Evolutionary conservation across 2,888 invertebrate genomes (phyloP), one percentile per base, ranked within the genome.

Genomic region (Pteria penguin): DNA sequence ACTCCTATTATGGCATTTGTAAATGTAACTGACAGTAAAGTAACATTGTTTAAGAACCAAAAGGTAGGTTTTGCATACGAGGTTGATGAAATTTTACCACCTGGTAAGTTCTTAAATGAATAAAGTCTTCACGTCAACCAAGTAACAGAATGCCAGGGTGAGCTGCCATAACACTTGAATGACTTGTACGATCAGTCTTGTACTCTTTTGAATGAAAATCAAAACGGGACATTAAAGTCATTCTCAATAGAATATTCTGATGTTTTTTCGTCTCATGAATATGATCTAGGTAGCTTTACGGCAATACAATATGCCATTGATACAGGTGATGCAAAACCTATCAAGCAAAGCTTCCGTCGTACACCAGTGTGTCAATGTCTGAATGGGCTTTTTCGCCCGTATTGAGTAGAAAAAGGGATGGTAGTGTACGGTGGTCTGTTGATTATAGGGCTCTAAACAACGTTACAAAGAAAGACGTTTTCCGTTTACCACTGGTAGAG

Each of bases 291-390:
- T n/a, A n/a, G n/a, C n/a, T n/a, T n/a, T n/a, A n/a, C n/a, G n/a
- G n/a, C n/a, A n/a, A n/a, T n/a, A n/a, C n/a, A n/a, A n/a, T n/a
- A 68, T 54, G 74, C 65, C 2, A 81, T 81, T n/a, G 74, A 79
- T 52, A 79, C 75, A n/a, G 70, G 72, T 8, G 33, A 68, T 24
- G 74, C 73, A 2, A 73, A 29, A 61, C 80, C 75, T 14, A 61
- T 76, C 18, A 62, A 68, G 58, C 72, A 65, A 36, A 67, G 26
- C 24, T 32, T 75, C 26, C 24, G 66, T n/a, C 33, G 78, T 45
- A 73, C 73, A 8, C 78, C 80, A 14, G 18, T 73, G 11, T 63
- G 75, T 14, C 75, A 75, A n/a, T n/a, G n/a, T 76, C 74, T 14
- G 79, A 57, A 3, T 76, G 70, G 68, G 67, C 70, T 18, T 31